A percentile compares a stretch with the other conserved stretches of the same genome.
These are phyloP conservation scores for Ceratosolen solmsi DNA, from an alignment of 1,140 invertebrate species.

Conservation along the genomic window DNA sequence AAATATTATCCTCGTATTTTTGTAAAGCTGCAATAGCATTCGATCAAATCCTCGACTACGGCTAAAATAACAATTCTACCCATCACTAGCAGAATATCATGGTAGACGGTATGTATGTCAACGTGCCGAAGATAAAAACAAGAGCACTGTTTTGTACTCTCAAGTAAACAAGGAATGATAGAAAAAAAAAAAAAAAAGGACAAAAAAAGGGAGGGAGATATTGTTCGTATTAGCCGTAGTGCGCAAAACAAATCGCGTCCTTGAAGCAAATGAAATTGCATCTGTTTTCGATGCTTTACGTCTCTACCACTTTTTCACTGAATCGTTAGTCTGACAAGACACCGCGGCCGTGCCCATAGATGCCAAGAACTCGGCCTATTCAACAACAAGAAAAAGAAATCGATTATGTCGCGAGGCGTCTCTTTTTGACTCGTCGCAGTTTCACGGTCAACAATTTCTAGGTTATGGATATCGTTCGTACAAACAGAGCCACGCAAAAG, in stretches of 20 bases:
- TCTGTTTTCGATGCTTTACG: background rate
- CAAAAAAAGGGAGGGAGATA: too few relatives aligned
- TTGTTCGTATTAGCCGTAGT: background rate
- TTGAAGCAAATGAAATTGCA: conserved; percentile 26
- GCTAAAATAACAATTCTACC: too few relatives aligned
- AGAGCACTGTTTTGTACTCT: background rate
- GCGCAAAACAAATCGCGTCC: conserved; percentile 30
- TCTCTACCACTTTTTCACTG: background rate
- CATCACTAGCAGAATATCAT: background rate
- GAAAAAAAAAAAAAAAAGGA: too few relatives aligned
- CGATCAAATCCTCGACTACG: too few relatives aligned
- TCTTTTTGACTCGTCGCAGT: background rate
- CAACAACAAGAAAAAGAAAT: background rate
- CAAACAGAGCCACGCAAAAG: background rate
- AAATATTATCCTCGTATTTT: background rate
- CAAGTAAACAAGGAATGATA: background rate
- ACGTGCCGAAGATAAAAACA: background rate
- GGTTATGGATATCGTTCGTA: background rate
- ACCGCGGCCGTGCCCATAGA: background rate
- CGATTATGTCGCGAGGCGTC: conserved; percentile 8
- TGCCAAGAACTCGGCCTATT: background rate
- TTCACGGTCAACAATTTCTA: background rate
- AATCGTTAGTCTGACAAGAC: background rate
- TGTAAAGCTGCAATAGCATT: too few relatives aligned
- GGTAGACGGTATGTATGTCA: background rate